Conservation (phyloP, 2,113 vertebrate species). For the Acrocephalus arundinaceus region DNA sequence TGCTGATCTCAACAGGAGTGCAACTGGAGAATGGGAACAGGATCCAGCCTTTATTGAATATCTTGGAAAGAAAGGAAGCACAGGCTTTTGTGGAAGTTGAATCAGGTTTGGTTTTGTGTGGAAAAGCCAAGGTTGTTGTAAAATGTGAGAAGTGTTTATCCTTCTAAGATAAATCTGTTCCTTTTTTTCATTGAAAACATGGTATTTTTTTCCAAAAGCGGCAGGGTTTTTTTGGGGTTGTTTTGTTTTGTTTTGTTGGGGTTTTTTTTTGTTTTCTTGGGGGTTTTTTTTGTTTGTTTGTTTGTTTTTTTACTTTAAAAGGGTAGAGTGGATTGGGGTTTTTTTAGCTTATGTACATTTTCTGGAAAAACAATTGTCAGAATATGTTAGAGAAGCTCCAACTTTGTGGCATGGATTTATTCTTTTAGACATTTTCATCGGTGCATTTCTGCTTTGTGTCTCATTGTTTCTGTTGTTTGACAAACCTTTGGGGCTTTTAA, state of each 20-base stretch:
- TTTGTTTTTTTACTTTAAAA: not conserved
- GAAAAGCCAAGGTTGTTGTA: not conserved
- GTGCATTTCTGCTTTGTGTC: not conserved
- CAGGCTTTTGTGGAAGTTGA: not conserved
- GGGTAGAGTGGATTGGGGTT: not conserved
- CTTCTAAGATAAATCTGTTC: not conserved
- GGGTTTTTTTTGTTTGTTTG: not conserved
- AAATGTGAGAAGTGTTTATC: not conserved
- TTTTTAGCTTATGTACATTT: not conserved
- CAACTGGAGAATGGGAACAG: not conserved
- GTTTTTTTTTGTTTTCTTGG: too few species aligned
- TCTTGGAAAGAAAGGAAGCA: not conserved
- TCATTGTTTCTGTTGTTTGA: not conserved
- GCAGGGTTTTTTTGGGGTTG: too few species aligned
- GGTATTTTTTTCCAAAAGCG: not conserved
- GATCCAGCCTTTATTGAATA: not conserved
- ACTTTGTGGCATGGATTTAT: not conserved
- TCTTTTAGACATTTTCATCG: not conserved
- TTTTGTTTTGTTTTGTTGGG: too few species aligned
- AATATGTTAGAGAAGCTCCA: not conserved
- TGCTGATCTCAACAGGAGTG: not conserved
- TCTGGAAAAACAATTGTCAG: not conserved
- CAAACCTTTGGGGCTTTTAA: not conserved
- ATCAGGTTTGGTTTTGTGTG: not conserved
- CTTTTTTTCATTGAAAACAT: not conserved